Base-by-base conservation (phyloP, 2,888 invertebrate genomes). In the Proisotoma minuta region DNA sequence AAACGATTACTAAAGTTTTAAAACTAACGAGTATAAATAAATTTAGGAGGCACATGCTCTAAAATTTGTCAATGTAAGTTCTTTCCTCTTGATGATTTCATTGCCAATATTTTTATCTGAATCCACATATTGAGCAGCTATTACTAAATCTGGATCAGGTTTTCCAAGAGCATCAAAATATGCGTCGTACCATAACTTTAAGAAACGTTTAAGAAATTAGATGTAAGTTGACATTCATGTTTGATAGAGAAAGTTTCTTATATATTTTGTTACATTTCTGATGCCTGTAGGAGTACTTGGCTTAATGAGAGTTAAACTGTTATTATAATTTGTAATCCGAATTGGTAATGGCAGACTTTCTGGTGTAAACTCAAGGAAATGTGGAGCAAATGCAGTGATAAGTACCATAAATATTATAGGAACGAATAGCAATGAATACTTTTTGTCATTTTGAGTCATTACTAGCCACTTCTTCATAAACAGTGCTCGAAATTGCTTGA, bases 371-470 rank as follows among this genome's bases (percentile, higher is more conserved):
- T 54, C 26, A 1, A 66, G 51, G 39, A 65, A 63, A 5, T 50
- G 12, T 1, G 22, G 23, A 1, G 58, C 12, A n/a, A 51, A 57
- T n/a, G 26, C 18, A 4, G 52, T 29, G 22, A 65, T 10, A 12
- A 54, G 20, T 1, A 49, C 8, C 1, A 63, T 2, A 18, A 68
- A 28, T 2, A 60, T n/a, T 1, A 65, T 47, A 22, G 65, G 63
- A 10, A 61, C 49, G 29, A 61, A 63, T 12, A 61, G 63, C 1
- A 59, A 1, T 12, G 63, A n/a, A 20, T 54, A 47, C 8, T 24
- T 29, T 4, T 18, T 28, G 49, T 68, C 43, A 28, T 63, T 65
- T 29, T 68, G 68, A 2, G 29, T 47, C 27, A 39, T 57, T 10
- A 28, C 29, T 5, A 39, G 15, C 12, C 39, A 23, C 24, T 50